Conservation (phyloP, 2,888 invertebrate species). For the Dryocosmus kuriphilus region DNA sequence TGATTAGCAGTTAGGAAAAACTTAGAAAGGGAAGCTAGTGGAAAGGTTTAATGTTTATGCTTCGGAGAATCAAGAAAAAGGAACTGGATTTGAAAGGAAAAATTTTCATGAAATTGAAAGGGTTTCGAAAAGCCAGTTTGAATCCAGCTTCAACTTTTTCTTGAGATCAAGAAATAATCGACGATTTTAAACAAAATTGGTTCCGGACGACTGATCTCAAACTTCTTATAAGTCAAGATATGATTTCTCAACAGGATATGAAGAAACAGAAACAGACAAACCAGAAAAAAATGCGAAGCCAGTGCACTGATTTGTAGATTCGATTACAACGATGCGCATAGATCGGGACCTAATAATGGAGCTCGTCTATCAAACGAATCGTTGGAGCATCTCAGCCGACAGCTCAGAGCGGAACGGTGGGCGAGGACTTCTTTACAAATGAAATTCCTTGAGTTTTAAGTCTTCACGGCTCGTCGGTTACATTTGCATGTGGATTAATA, state of each 20-base stretch:
- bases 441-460: constrained; percentile 30
- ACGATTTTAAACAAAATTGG: neutral
- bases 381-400: constrained; percentile 28
- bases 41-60: neutral
- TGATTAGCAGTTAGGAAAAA: no score
- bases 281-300: constrained; percentile 16
- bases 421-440: constrained; percentile 25
- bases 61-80: neutral
- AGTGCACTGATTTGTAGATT: constrained; percentile 29
- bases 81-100: neutral
- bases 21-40: neutral
- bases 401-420: constrained; percentile 22
- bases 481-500: constrained; percentile 31
- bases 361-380: constrained; percentile 37
- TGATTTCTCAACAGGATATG: constrained; percentile 19
- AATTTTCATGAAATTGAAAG: neutral
- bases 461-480: constrained; percentile 25
- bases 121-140: neutral
- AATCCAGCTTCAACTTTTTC: neutral
- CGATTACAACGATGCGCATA: constrained; percentile 17
- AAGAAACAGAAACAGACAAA: constrained; percentile 3
- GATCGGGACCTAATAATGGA: constrained; percentile 31
- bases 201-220: neutral
- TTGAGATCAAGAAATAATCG: neutral
- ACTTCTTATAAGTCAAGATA: neutral